Percentiles rank a stretch among this genome's conserved stretches.
phyloP scores from a whole-genome alignment of 2,888 invertebrate species.

The Tachystola acroxantha region DNA sequence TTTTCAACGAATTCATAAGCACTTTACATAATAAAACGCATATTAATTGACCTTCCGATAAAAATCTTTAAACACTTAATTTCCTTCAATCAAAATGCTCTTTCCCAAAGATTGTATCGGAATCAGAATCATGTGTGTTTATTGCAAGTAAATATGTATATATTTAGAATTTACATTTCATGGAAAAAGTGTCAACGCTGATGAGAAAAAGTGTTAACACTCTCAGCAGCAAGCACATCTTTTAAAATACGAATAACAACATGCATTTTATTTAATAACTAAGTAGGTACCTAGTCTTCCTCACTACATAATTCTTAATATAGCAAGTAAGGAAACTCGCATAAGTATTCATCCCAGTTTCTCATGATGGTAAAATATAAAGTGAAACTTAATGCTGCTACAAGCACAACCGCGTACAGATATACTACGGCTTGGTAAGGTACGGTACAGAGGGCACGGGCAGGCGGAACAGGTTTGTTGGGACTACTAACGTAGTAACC shows the following conservation, averaged over 20 bases:
- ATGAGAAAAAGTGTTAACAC: no score
- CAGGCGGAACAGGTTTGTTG: constrained; percentile 63
- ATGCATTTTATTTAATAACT: no score
- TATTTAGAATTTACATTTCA: no score
- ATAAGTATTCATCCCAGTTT: constrained; percentile 21
- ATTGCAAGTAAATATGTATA: no score
- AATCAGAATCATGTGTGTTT: no score
- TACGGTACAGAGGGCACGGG: constrained; percentile 69
- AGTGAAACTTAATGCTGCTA: constrained; percentile 58
- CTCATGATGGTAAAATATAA: constrained; percentile 49
- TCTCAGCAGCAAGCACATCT: no score
- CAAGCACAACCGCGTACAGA: constrained; percentile 26
- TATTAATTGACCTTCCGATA: constrained; percentile 19
- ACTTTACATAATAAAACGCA: constrained; percentile 7
- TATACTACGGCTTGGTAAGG: constrained; percentile 39
- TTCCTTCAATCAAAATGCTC: constrained; percentile 7
- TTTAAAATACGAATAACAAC: no score
- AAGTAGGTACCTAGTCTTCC: no score
- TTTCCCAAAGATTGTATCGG: background rate
- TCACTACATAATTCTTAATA: no score
- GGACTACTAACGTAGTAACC: constrained; percentile 71
- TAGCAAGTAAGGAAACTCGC: no score
- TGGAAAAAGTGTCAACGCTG: no score
- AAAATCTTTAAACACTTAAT: constrained; percentile 17
- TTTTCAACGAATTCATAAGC: constrained; percentile 4